Conservation (phyloP, 2,797 vertebrate species). For the Brotogeris chrysoptera region DNA sequence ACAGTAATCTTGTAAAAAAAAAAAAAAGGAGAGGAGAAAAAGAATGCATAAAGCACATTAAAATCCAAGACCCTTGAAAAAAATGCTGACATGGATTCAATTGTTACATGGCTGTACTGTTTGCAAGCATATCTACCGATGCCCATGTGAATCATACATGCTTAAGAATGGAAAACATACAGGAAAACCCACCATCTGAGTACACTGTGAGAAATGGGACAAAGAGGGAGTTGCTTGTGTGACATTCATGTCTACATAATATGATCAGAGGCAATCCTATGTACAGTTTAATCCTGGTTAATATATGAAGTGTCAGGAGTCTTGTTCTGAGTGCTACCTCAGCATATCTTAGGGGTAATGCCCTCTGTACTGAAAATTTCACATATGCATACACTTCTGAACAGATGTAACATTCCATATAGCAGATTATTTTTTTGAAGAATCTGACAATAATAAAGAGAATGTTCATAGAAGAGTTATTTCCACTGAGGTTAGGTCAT, state of each 20-base stretch:
- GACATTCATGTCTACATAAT: background rate
- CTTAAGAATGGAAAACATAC: background rate
- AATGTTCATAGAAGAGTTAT: background rate
- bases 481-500: background rate
- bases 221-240: background rate
- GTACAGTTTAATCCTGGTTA: background rate
- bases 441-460: background rate
- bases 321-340: background rate
- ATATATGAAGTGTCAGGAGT: background rate
- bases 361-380: background rate
- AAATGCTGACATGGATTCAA: background rate
- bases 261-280: background rate
- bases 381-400: background rate
- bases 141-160: fast-evolving
- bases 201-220: background rate
- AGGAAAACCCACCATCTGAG: background rate
- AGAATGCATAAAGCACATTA: background rate
- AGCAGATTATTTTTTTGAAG: background rate
- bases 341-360: background rate
- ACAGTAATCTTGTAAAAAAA: background rate
- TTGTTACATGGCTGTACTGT: background rate
- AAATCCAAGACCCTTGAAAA: background rate
- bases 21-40: background rate
- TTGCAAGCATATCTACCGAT: background rate
- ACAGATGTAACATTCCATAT: background rate